phyloP scores from a whole-genome alignment of 92 coral and sea anemone genomes.

The Epizoanthus stellaris region DNA sequence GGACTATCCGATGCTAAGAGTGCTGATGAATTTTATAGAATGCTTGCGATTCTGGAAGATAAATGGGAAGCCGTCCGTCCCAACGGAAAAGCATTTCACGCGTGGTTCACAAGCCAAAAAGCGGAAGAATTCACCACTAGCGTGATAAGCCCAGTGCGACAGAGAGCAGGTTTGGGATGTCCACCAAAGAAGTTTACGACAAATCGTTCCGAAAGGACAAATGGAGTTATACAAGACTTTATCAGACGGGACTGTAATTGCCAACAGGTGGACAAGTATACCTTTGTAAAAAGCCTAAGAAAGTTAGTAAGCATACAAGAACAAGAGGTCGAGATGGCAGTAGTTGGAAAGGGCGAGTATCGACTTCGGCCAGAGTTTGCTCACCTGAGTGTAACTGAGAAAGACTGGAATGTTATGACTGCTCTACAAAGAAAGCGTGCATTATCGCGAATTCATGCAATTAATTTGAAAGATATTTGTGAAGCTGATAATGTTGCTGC shows the following conservation, averaged over 20 bases:
- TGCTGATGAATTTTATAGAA: constrained; percentile 34
- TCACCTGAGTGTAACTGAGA: too few relatives aligned
- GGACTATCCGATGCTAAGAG: constrained; percentile 50
- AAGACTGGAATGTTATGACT: too few relatives aligned
- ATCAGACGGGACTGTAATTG: constrained; percentile 50
- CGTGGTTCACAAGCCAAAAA: constrained; percentile 52
- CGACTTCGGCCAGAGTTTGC: too few relatives aligned
- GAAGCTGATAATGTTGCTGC: neutral
- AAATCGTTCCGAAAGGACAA: constrained; percentile 58
- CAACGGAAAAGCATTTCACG: constrained; percentile 56
- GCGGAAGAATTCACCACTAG: constrained; percentile 29
- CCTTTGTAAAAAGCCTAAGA: neutral
- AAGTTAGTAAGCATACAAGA: constrained; percentile 30
- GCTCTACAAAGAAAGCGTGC: too few relatives aligned
- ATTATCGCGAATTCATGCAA: too few relatives aligned
- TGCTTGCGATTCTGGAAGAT: constrained; percentile 40
- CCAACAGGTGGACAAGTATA: constrained; percentile 8
- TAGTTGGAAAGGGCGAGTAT: too few relatives aligned
- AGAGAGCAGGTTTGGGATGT: constrained; percentile 62
- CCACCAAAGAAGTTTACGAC: constrained; percentile 63
- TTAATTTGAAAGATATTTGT: too few relatives aligned
- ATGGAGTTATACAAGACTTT: constrained; percentile 60
- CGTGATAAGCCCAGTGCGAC: constrained; percentile 58
- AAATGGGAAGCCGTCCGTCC: constrained; percentile 52
- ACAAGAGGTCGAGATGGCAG: neutral